These are phyloP conservation scores for Conomelus anceps DNA, from an alignment of 2,888 invertebrate genomes.

Conservation along the genomic window DNA sequence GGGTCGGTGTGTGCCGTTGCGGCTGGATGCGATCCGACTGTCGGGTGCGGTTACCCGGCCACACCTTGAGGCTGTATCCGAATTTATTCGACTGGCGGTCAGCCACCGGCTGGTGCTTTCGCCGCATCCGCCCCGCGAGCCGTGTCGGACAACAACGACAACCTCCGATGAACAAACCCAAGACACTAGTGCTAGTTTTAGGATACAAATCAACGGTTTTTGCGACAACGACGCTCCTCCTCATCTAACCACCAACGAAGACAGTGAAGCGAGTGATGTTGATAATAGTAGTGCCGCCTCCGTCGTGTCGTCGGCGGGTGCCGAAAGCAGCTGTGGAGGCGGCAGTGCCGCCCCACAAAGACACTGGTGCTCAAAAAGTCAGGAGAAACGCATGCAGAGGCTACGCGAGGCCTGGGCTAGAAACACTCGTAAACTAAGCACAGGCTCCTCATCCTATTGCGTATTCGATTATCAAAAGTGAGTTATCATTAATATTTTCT, in stretches of 20 bases:
- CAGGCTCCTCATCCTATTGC: conserved; percentile 25
- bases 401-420: conserved; percentile 44
- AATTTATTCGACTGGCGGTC: conserved; percentile 57
- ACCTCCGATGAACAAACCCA: not conserved
- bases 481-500: conserved; percentile 18
- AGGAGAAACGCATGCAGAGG: conserved; percentile 42
- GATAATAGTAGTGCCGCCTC: not conserved
- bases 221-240: not conserved
- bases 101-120: conserved; percentile 54
- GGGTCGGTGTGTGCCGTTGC: conserved; percentile 56
- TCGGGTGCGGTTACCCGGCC: conserved; percentile 59
- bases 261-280: not conserved
- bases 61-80: conserved; percentile 58
- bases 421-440: conserved; percentile 30
- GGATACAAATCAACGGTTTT: conserved; percentile 3
- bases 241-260: not conserved
- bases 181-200: conserved; percentile 1
- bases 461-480: conserved; percentile 22
- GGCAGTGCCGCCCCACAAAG: not conserved
- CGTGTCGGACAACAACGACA: conserved; percentile 9
- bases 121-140: conserved; percentile 3
- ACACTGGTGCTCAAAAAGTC: conserved; percentile 24
- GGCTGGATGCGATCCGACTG: conserved; percentile 58
- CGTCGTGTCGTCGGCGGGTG: not conserved
- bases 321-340: not conserved